A percentile compares a stretch with the other conserved stretches of the same genome.
These are phyloP conservation scores for Ceratina calcarata DNA, from an alignment of 1,140 invertebrate genomes.

Conservation along the genomic window DNA sequence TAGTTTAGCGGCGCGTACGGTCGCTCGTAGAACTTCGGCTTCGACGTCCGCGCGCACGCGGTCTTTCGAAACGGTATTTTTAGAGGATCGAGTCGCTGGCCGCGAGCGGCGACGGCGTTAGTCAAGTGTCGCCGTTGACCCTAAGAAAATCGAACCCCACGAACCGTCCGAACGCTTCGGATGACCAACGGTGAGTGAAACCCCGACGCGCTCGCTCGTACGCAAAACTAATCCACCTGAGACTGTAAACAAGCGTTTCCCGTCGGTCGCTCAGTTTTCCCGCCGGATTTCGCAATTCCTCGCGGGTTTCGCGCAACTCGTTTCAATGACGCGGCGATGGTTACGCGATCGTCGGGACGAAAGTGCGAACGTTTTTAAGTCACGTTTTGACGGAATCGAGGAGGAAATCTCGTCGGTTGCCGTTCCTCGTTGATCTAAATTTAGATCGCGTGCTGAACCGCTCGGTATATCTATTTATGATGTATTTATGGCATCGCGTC, in stretches of 20 bases:
- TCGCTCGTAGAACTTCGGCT: conserved; percentile 12
- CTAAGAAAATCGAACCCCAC: conserved; percentile 45
- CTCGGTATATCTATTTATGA: conserved; percentile 40
- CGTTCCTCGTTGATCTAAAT: conserved; percentile 22
- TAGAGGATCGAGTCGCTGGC: conserved; percentile 60
- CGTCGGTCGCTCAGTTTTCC: neutral
- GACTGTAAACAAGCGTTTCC: neutral
- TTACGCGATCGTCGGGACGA: neutral
- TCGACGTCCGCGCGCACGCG: conserved; percentile 52
- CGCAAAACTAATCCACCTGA: neutral
- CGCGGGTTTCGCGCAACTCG: neutral
- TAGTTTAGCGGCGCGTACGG: conserved; percentile 36
- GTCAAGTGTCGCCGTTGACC: conserved; percentile 56
- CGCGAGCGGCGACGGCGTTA: conserved; percentile 46
- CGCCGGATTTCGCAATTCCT: neutral
- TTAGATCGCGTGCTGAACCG: conserved; percentile 19
- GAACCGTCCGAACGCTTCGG: conserved; percentile 24
- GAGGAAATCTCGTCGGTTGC: neutral
- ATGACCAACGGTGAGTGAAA: conserved; percentile 52
- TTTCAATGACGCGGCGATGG: neutral
- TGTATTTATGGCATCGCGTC: conserved; percentile 41
- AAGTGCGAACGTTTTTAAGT: neutral
- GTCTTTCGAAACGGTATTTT: conserved; percentile 66
- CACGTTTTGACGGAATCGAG: neutral
- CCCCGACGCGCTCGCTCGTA: neutral